Evolutionary conservation across 2,797 vertebrate genomes (phyloP), one percentile per base, ranked within the genome.

Genomic region (Zalophus californianus): DNA sequence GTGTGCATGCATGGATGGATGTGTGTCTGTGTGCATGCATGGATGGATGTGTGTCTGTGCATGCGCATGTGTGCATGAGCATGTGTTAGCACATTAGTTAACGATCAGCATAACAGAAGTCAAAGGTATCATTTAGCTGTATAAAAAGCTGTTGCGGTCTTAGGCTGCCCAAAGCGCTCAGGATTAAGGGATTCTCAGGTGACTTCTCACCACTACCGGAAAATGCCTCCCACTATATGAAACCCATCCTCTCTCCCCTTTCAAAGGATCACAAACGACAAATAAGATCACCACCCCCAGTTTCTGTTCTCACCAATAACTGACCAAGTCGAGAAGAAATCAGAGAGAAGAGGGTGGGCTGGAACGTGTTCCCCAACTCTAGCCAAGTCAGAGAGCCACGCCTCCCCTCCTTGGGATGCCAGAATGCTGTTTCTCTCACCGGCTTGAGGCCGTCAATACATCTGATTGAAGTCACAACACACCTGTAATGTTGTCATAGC

Each of bases 401-500:
- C 35, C 21, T 15, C 35, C 54, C 82, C 82, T 35, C 0, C 25
- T 3, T n/a, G 73, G 73, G 44, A 1, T 0, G 14, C 48, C 29
- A 29, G 50, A 66, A 16, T 1, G 0, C 1, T 27, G 21, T 70
- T 80, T 29, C 32, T 25, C 90, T 84, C n/a, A 0, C 0, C 2
- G 14, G 44, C 21, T 8, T n/a, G 13, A 32, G 13, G 32, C 6
- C 13, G 7, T 29, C 50, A 18, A 1, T 15, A 44, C 13, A 3
- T 10, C 44, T 21, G 25, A 38, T 8, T 32, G 35, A 7, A 73
- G 58, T 66, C 84, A 20, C 85, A 25, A 87, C 94, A 2, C 98
- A 99, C 99, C 99, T 98, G 99, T 99, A 97, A 99, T 99, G 88
- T 99, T 99, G 98, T 99, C 99, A 0, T 99, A 99, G 91, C 99